phyloP scores from a whole-genome alignment of 2,113 vertebrate genomes.

The Micromys minutus region DNA sequence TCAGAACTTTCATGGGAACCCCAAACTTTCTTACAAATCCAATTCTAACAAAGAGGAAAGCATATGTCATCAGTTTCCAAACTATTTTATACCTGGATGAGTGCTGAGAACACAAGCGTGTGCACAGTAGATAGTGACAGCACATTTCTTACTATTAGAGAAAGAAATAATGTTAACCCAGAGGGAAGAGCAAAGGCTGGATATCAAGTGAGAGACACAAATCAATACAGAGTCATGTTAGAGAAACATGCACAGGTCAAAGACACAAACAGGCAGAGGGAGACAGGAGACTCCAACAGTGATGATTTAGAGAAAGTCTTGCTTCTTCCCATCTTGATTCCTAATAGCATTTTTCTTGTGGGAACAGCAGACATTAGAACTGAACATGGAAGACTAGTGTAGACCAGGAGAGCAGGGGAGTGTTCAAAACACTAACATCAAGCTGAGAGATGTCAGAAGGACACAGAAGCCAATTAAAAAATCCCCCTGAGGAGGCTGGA shows the following conservation, averaged over 20 bases:
- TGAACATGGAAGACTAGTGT: neutral
- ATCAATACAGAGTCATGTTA: neutral
- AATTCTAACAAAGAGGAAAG: neutral
- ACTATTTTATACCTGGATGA: neutral
- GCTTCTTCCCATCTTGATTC: neutral
- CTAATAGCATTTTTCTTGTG: neutral
- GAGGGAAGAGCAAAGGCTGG: neutral
- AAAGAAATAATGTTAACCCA: neutral
- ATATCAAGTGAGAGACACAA: neutral
- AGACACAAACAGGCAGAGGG: neutral
- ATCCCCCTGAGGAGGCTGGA: no score
- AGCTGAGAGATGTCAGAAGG: no score
- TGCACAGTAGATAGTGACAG: neutral
- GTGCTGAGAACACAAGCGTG: neutral
- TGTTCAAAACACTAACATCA: neutral
- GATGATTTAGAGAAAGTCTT: neutral
- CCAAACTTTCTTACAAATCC: neutral
- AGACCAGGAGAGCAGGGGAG: neutral
- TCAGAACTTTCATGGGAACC: neutral
- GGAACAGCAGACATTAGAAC: neutral
- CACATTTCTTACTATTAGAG: neutral
- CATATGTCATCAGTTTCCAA: neutral
- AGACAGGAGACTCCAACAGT: neutral
- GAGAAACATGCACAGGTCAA: neutral
- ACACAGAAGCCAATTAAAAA: neutral